These are phyloP conservation scores for Drosophila fuyamai DNA, from an alignment of 1,140 invertebrate genomes.

Conservation along the genomic window DNA sequence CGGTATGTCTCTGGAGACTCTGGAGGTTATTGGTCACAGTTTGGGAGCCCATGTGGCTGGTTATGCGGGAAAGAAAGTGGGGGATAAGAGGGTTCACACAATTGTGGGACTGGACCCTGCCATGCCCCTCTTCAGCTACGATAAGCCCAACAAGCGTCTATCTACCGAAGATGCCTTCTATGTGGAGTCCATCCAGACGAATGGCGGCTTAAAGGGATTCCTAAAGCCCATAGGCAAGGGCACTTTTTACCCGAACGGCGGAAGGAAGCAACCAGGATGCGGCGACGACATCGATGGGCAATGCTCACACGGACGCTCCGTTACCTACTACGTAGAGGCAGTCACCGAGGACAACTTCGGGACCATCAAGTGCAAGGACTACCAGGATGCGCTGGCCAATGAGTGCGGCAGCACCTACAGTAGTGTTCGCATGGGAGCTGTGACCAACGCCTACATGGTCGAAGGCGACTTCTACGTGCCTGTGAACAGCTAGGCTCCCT, in stretches of 20 bases:
- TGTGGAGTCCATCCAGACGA: slow-evolving; percentile 86
- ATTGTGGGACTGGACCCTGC: slow-evolving; percentile 86
- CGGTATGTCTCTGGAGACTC: slow-evolving; percentile 63
- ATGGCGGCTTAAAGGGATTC: slow-evolving; percentile 85
- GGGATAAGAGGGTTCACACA: slow-evolving; percentile 53
- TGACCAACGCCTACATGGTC: slow-evolving; percentile 74
- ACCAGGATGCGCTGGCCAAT: slow-evolving; percentile 60
- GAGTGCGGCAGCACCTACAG: slow-evolving; percentile 68
- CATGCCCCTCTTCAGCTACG: slow-evolving; percentile 73
- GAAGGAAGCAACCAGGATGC: slow-evolving; percentile 86
- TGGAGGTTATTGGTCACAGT: slow-evolving; percentile 71
- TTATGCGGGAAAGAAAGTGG: slow-evolving; percentile 85
- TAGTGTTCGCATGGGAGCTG: slow-evolving; percentile 82
- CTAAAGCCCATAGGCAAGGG: slow-evolving; percentile 84
- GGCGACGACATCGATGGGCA: slow-evolving; percentile 57
- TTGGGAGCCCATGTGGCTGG: slow-evolving; percentile 86
- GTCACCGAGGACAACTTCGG: slow-evolving; percentile 61
- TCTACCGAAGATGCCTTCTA: slow-evolving; percentile 80
- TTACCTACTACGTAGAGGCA: slow-evolving; percentile 86
- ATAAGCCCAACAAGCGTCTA: slow-evolving; percentile 70
- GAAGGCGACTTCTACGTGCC: slow-evolving; percentile 74
- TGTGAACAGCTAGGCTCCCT: slow-evolving; percentile 68
- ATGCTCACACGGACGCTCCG: slow-evolving; percentile 85
- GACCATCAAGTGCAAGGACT: slow-evolving; percentile 54
- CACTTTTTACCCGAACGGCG: slow-evolving; percentile 86